Base-by-base conservation (phyloP, 2,888 invertebrate species). In the Epinotia demarniana region DNA sequence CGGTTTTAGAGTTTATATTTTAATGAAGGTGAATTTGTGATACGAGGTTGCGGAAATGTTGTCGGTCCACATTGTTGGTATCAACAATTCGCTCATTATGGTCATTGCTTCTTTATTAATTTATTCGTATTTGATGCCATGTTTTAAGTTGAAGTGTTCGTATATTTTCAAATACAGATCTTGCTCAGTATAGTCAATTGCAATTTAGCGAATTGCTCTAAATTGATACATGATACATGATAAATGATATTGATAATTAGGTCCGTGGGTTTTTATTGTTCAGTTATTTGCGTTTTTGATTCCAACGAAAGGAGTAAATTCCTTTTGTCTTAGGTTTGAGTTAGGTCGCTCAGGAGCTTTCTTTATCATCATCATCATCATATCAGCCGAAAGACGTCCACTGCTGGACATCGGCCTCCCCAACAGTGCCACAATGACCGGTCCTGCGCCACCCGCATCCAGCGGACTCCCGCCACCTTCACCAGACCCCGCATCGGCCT, bases 31-130 rank as follows among this genome's bases (percentile, higher is more conserved):
- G 19, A 9, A 4, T 9, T 39, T 9, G 33, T 19, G 13, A 68
- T 43, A 57, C 39, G 57, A 68, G 57, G 8, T 43, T 19, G 1
- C 3, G 16, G 3, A 13, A 23, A 33, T 53, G 2, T 49, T 49
- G 39, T 67, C 19, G 33, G 55, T 39, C 19, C 39, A 67, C 11
- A 55, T 13, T 67, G 19, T 13, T 67, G 19, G 18, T 43, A 13
- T 39, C 57, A 57, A 3, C 57, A 57, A 3, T 46, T n/a, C 16
- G 57, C 46, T 58, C 27, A 66, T 66, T 72, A 64, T 72, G 72
- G 72, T 57, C 57, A 64, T 63, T 72, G 72, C 58, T 46, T 72
- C 58, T 55, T 72, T 53, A 73, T 73, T 66, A 66, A 73, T 67
- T 73, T 67, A 63, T 46, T 62, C 58, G 64, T 55, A 33, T 60